A percentile compares a stretch with the other conserved stretches of the same genome.
These are phyloP conservation scores for Drosophila pallidifrons DNA, from an alignment of 1,140 invertebrate genomes.

Conservation along the genomic window DNA sequence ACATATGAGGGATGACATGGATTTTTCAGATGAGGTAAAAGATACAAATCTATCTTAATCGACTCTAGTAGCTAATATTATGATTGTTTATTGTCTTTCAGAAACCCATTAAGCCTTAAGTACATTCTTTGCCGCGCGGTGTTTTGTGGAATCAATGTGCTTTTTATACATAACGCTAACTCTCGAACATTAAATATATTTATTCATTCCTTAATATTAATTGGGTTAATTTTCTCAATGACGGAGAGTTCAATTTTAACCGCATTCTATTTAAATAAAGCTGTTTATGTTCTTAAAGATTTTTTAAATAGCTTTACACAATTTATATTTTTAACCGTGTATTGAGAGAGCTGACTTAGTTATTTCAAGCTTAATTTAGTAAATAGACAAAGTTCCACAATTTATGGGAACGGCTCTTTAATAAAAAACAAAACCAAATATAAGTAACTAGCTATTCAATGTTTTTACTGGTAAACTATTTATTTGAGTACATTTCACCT, in stretches of 20 bases:
- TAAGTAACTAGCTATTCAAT: slow-evolving; percentile 16
- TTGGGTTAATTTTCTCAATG: slow-evolving; percentile 52
- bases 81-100: slow-evolving; percentile 47
- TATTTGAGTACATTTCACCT: slow-evolving; percentile 4
- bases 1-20: slow-evolving; percentile 79
- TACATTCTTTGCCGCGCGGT: slow-evolving; percentile 57
- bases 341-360: slow-evolving; percentile 45
- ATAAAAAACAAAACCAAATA: slow-evolving; percentile 43
- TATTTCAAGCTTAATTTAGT: slow-evolving; percentile 35
- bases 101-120: slow-evolving; percentile 74
- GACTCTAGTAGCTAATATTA: neutral
- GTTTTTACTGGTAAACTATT: slow-evolving; percentile 2
- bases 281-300: slow-evolving; percentile 30
- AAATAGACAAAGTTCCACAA: slow-evolving; percentile 33
- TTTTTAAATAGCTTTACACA: slow-evolving; percentile 28
- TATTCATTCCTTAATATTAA: slow-evolving; percentile 81
- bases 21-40: slow-evolving; percentile 76
- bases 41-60: neutral
- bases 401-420: slow-evolving; percentile 44
- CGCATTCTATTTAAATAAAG: slow-evolving; percentile 33
- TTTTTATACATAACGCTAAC: slow-evolving; percentile 72
- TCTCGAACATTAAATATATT: slow-evolving; percentile 72
- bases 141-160: slow-evolving; percentile 67
- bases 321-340: slow-evolving; percentile 31
- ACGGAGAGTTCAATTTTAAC: slow-evolving; percentile 41